phyloP scores from a whole-genome alignment of 2,888 invertebrate species.

The Morpho helenor region DNA sequence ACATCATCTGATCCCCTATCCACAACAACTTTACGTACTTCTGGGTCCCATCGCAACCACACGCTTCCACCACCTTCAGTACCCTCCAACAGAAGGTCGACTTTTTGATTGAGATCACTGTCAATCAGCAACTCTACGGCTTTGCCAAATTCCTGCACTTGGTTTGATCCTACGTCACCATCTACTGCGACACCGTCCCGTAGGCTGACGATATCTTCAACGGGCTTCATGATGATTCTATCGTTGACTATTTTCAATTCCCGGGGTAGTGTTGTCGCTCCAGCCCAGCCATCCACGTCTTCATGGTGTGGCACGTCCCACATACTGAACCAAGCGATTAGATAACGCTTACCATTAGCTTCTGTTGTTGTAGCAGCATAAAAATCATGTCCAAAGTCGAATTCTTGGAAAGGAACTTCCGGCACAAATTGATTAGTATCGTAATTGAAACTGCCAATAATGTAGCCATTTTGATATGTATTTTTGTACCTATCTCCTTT shows the following conservation, averaged over 20 bases:
- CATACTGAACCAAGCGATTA: conserved; percentile 67
- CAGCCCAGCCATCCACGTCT: conserved; percentile 65
- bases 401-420: conserved; percentile 58
- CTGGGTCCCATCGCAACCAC: conserved; percentile 48
- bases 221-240: conserved; percentile 56
- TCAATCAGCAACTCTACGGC: conserved; percentile 54
- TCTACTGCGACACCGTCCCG: conserved; percentile 39
- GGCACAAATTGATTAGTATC: conserved; percentile 57
- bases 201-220: conserved; percentile 44
- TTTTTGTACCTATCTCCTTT: conserved; percentile 66
- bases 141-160: conserved; percentile 41
- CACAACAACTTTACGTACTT: conserved; percentile 47
- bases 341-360: conserved; percentile 51
- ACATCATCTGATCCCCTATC: conserved; percentile 53
- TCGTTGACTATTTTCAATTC: conserved; percentile 49
- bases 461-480: conserved; percentile 58
- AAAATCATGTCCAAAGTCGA: conserved; percentile 70
- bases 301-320: conserved; percentile 63
- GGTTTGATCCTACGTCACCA: conserved; percentile 36
- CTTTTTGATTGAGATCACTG: conserved; percentile 41
- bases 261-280: conserved; percentile 61
- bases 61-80: conserved; percentile 47
- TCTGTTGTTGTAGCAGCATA: conserved; percentile 67
- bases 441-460: conserved; percentile 64
- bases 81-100: conserved; percentile 51